Base-by-base conservation (phyloP, 2,113 vertebrate genomes). In the Hippocampus zosterae region DNA sequence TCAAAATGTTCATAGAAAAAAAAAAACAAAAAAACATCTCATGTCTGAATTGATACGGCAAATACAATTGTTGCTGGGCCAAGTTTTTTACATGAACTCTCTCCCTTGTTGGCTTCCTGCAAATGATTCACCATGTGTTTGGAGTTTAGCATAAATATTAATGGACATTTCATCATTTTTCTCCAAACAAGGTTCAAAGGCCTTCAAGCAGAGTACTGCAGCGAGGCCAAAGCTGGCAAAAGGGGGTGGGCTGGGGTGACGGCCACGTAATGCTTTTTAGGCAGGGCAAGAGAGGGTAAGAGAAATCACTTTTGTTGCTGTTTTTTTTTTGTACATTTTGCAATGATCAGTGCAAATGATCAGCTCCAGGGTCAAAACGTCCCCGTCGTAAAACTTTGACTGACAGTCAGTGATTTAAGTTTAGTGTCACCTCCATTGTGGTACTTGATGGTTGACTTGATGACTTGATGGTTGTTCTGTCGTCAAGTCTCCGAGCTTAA, bases 81-180 rank as follows among this genome's bases (percentile, higher is more conserved):
- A 75, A 57, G 44, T 44, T 8, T 59, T 62, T 61, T 8, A 65
- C 23, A 52, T 59, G 33, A 69, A 66, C 46, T 68, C 37, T 41
- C n/a, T 25, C n/a, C 8, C 23, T 8, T 8, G 23, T 56, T 65
- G 65, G 11, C 15, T 41, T 18, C 25, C 41, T 48, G 59, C 46
- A 68, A 66, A 56, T 75, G 40, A 67, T 67, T 44, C 8, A 21
- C 62, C 64, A 62, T 21, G 74, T 77, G 44, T 77, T 66, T 71
- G 65, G 52, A 50, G 40, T 77, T 77, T 48, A 50, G 63, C 69
- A 74, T 76, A 12, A 70, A 75, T 84, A 71, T 69, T 69, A 61
- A 78, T 65, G 57, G 1, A 59, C 23, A 13, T 71, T 33, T 60
- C 16, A 27, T 41, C 16, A 55, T 8, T 68, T 74, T 70, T 70